These are phyloP conservation scores for Bagarius yarrelli DNA, from an alignment of 2,113 vertebrate species.

Conservation along the genomic window DNA sequence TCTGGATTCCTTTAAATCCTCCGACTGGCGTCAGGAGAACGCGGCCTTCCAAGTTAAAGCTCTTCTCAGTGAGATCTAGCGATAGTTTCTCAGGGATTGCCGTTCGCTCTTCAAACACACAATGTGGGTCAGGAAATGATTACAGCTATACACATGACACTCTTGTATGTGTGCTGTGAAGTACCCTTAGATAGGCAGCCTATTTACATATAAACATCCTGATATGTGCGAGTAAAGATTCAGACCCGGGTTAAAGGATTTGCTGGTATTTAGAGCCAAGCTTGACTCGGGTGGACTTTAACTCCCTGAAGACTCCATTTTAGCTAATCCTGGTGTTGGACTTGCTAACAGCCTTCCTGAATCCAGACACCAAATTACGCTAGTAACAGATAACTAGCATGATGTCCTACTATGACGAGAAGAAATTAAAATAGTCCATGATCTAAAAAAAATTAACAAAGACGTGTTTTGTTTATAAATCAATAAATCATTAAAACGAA, in stretches of 20 bases:
- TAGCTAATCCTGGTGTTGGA: not conserved
- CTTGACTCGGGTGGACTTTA: no score
- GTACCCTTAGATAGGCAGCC: not conserved
- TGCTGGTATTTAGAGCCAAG: not conserved
- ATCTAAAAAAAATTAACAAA: no score
- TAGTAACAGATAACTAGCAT: not conserved
- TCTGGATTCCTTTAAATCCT: conserved; percentile 50
- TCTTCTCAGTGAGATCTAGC: conserved; percentile 40
- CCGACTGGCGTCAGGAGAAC: conserved; percentile 36
- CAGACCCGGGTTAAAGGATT: not conserved
- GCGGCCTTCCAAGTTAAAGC: conserved; percentile 14
- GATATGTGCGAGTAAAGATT: not conserved
- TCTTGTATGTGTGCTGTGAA: not conserved
- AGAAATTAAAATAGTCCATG: not conserved
- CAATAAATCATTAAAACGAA: no score
- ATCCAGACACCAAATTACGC: not conserved
- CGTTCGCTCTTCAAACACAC: conserved; percentile 25
- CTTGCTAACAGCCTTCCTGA: not conserved
- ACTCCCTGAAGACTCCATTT: not conserved
- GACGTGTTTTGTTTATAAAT: no score
- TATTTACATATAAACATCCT: not conserved
- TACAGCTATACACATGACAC: not conserved
- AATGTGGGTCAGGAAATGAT: conserved; percentile 28
- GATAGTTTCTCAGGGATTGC: conserved; percentile 11
- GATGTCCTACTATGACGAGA: not conserved